phyloP scores from a whole-genome alignment of 2,797 vertebrate species.

The Melanotaenia boesemani region DNA sequence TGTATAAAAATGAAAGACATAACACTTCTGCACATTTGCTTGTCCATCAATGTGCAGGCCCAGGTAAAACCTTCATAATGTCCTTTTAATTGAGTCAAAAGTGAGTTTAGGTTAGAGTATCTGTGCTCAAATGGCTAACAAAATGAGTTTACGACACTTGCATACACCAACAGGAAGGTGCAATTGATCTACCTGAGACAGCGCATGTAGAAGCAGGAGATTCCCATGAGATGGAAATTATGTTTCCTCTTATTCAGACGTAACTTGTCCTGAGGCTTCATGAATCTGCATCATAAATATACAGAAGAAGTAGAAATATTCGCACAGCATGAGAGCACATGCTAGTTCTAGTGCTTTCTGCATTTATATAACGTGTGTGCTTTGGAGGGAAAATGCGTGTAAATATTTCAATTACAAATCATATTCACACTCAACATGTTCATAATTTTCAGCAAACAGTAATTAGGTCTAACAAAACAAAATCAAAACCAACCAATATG shows the following conservation, averaged over 20 bases:
- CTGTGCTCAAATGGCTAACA: not conserved
- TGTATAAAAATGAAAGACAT: too few relatives aligned
- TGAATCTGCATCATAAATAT: not conserved
- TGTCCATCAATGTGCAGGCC: too few relatives aligned
- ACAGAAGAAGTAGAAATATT: not conserved
- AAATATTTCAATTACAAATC: not conserved
- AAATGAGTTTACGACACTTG: not conserved
- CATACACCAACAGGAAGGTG: not conserved
- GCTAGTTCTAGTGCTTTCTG: not conserved
- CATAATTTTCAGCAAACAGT: not conserved
- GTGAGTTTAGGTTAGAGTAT: not conserved
- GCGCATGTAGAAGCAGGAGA: not conserved
- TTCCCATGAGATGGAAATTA: not conserved
- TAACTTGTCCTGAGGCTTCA: not conserved
- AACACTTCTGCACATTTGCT: not conserved
- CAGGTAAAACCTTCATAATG: too few relatives aligned
- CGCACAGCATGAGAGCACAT: not conserved
- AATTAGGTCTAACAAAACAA: not conserved
- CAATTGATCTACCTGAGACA: not conserved
- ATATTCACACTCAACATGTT: not conserved
- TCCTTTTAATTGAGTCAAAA: too few relatives aligned
- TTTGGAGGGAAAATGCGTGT: not conserved
- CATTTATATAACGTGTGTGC: not conserved
- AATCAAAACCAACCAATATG: too few relatives aligned
- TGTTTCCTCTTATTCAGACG: not conserved